Evolutionary conservation across 2,888 invertebrate species (phyloP).

Genomic region (Rambutsinella grinnellia): DNA sequence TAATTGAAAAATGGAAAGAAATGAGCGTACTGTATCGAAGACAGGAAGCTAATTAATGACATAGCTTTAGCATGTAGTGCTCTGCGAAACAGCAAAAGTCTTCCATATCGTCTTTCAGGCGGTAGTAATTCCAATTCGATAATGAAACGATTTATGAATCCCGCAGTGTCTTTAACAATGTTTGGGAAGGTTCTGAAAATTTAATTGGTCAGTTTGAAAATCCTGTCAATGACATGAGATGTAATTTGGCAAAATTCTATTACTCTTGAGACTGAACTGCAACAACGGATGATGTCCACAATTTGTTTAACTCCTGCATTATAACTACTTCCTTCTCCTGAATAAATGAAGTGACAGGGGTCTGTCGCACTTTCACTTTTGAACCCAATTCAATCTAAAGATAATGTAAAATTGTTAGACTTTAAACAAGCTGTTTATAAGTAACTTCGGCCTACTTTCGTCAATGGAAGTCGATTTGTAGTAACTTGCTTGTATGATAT

Average conservation of each 20-base stretch:
- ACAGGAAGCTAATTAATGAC: constrained; percentile 60
- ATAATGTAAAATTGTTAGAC: constrained; percentile 1
- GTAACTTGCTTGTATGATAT: constrained; percentile 63
- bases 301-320: constrained; percentile 58
- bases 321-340: constrained; percentile 53
- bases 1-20: no score
- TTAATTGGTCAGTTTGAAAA: no score
- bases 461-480: constrained; percentile 59
- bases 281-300: constrained; percentile 60
- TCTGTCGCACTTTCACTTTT: constrained; percentile 62
- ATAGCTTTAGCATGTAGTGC: constrained; percentile 62
- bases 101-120: constrained; percentile 57
- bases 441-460: constrained; percentile 54
- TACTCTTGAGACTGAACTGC: constrained; percentile 57
- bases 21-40: constrained; percentile 61
- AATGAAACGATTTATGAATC: constrained; percentile 61
- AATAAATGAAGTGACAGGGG: constrained; percentile 47
- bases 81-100: constrained; percentile 60
- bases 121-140: constrained; percentile 59
- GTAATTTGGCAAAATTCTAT: no score
- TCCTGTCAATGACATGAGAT: no score
- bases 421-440: neutral
- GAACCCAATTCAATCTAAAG: constrained; percentile 61
- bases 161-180: constrained; percentile 57
- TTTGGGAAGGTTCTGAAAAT: constrained; percentile 58